Conservation (phyloP, 2,888 invertebrate genomes). For the Macrophya alboannulata region DNA sequence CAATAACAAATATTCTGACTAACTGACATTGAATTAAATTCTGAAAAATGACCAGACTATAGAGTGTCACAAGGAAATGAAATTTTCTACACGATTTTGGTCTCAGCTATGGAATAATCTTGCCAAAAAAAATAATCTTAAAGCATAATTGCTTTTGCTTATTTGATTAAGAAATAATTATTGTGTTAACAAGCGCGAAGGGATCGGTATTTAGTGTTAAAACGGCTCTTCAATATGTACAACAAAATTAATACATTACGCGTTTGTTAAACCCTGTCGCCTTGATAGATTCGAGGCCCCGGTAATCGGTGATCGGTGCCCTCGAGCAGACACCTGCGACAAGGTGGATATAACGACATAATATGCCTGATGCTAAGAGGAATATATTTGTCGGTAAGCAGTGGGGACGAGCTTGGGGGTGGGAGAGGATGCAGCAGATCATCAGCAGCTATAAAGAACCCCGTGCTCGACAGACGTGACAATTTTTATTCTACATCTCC, state of each 20-base stretch:
- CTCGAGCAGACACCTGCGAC: constrained; percentile 46
- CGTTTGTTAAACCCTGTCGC: constrained; percentile 24
- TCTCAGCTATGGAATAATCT: too few relatives aligned
- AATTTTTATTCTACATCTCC: constrained; percentile 71
- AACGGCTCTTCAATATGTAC: background rate
- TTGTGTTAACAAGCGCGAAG: background rate
- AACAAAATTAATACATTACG: background rate
- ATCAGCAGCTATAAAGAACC: constrained; percentile 73
- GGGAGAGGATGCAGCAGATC: constrained; percentile 63
- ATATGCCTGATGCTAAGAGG: background rate
- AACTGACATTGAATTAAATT: too few relatives aligned
- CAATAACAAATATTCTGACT: background rate
- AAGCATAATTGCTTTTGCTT: background rate
- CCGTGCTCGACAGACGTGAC: constrained; percentile 67
- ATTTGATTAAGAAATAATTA: background rate
- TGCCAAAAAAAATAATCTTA: too few relatives aligned
- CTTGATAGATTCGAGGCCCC: constrained; percentile 23
- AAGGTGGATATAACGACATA: background rate
- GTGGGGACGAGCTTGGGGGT: constrained; percentile 50
- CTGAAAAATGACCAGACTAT: too few relatives aligned
- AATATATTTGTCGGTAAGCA: background rate
- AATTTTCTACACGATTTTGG: too few relatives aligned
- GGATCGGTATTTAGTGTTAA: background rate
- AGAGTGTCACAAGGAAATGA: background rate
- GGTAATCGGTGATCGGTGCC: constrained; percentile 34